Base-by-base conservation (phyloP, 2,113 vertebrate genomes). In the Nothocercus nigrocapillus region DNA sequence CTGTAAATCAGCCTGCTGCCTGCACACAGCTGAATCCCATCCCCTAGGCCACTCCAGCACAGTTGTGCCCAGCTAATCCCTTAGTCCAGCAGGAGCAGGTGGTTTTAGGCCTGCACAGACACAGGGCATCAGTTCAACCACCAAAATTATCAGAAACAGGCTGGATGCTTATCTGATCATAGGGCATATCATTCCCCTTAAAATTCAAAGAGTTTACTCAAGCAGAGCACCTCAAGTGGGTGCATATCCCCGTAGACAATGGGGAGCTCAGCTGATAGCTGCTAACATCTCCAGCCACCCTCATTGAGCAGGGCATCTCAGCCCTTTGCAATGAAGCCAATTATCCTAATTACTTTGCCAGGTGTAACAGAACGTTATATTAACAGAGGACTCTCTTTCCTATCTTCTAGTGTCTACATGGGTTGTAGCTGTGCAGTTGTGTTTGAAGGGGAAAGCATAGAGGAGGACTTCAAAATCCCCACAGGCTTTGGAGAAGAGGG, bases 391-490 rank as follows among this genome's bases (percentile, higher is more conserved):
- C 44, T 53, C 15, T 16, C 90, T 56, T 97, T 86, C 77, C 68
- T 51, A 64, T 12, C 4, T 68, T 24, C 19, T 78, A 73, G 32
- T 82, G 38, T 47, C 73, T 68, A 75, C 20, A 42, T 56, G 75
- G 25, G 34, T 72, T 81, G 90, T 81, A 93, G 83, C 83, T 95
- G 74, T 74, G 89, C 15, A 34, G 67, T 49, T 40, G 34, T 2
- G 1, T 83, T 64, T 92, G 66, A 89, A 92, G 92, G 20, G 19
- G 73, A 83, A 66, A 93, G 88, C 13, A 2, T 73, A 90, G 74
- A 92, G 86, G 62, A 30, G 4, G 17, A 36, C 86, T 89, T 30
- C 81, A 90, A 94, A 95, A 90, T 44, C 86, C 74, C 62, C 77
- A 8, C 0, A 0, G n/a, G 22, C 81, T 64, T 82, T 69, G 75